Percentiles rank a stretch among this genome's conserved stretches.
phyloP scores from a whole-genome alignment of 2,888 invertebrate genomes.

The Agriopis marginaria region DNA sequence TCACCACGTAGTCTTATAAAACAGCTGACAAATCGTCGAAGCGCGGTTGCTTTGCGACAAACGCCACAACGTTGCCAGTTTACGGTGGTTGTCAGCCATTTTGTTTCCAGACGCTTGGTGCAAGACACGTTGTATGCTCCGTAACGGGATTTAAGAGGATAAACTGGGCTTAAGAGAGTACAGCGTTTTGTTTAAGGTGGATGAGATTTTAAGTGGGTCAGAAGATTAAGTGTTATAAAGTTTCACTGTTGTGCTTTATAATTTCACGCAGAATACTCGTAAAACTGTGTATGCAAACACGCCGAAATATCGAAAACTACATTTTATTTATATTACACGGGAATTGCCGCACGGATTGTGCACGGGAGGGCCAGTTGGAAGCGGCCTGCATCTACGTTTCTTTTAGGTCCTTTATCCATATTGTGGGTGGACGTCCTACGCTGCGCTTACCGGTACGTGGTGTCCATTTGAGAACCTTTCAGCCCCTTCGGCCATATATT shows the following conservation, averaged over 20 bases:
- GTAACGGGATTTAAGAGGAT: constrained; percentile 24
- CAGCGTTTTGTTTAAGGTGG: not conserved
- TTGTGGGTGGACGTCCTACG: too few species aligned
- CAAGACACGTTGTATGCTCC: constrained; percentile 22
- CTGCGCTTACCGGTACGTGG: too few species aligned
- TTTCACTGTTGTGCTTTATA: not conserved
- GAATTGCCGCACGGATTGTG: too few species aligned
- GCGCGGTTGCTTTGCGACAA: constrained; percentile 27
- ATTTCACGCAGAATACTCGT: not conserved
- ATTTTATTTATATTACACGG: too few species aligned
- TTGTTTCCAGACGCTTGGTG: constrained; percentile 38
- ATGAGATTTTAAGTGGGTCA: constrained; percentile 13
- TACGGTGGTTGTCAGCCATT: constrained; percentile 38
- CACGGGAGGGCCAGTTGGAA: too few species aligned
- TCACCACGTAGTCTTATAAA: constrained; percentile 34
- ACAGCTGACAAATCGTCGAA: constrained; percentile 32
- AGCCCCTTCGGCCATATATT: too few species aligned
- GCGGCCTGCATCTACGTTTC: too few species aligned
- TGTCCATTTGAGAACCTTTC: too few species aligned
- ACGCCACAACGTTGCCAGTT: constrained; percentile 37
- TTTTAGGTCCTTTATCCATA: too few species aligned
- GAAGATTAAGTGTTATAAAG: not conserved
- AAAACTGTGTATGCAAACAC: too few species aligned
- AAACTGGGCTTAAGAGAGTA: not conserved
- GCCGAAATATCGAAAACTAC: too few species aligned